Evolutionary conservation across 2,888 invertebrate genomes (phyloP).

Genomic region (Lasioglossum calceatum): DNA sequence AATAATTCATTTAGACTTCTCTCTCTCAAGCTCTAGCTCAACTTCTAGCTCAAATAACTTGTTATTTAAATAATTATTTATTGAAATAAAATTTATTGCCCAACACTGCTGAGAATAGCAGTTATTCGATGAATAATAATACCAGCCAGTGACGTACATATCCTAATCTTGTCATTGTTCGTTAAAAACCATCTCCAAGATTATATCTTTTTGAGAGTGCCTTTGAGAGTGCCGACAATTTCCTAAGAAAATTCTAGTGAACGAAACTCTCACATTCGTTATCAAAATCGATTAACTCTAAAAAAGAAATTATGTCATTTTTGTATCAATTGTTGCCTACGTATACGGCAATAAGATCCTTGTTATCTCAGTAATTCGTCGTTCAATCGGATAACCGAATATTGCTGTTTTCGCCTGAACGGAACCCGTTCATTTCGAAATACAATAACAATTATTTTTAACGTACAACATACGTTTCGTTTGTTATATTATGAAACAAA

Average conservation of each 20-base stretch:
- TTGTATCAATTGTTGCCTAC: not conserved
- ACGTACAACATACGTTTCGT: no score
- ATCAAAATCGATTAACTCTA: not conserved
- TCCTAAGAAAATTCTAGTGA: not conserved
- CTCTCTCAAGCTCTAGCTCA: no score
- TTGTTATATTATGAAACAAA: no score
- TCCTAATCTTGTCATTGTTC: not conserved
- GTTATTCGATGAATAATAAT: not conserved
- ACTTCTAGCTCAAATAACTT: no score
- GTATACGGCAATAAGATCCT: not conserved
- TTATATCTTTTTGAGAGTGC: not conserved
- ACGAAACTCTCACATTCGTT: not conserved
- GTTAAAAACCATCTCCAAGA: not conserved
- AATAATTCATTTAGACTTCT: no score
- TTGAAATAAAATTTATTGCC: no score
- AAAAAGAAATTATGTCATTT: not conserved
- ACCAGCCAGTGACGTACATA: not conserved
- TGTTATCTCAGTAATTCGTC: not conserved
- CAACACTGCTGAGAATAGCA: not conserved
- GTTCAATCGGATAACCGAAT: not conserved
- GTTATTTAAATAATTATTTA: no score
- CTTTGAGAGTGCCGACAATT: slow-evolving; percentile 2
- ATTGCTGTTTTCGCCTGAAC: not conserved
- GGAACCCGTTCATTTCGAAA: no score
- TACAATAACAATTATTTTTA: no score